phyloP scores from a whole-genome alignment of 2,888 invertebrate species.

The Mythimna albipuncta region DNA sequence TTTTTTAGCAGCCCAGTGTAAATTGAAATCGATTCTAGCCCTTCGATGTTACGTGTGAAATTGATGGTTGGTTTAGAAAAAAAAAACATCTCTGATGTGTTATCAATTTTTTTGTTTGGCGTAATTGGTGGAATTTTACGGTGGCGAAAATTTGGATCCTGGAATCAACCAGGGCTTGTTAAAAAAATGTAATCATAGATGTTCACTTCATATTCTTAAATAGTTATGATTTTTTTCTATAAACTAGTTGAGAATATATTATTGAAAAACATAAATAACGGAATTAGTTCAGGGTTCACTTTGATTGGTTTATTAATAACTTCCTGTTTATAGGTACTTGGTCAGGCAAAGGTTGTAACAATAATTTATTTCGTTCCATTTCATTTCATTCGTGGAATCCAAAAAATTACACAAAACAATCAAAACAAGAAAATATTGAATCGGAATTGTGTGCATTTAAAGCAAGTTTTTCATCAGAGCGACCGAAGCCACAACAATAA shows the following conservation, averaged over 20 bases:
- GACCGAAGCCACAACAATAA: conserved; percentile 75
- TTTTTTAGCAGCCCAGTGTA: conserved; percentile 78
- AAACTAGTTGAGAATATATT: background rate
- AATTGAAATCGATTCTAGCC: conserved; percentile 86
- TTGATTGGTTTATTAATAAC: conserved; percentile 8
- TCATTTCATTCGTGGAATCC: conserved; percentile 60
- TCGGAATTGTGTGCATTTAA: conserved; percentile 72
- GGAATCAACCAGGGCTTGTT: background rate
- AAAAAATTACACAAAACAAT: conserved; percentile 64
- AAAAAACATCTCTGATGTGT: conserved; percentile 57
- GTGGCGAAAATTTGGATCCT: conserved; percentile 21
- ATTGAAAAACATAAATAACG: background rate
- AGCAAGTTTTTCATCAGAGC: conserved; percentile 70
- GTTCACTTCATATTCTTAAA: background rate
- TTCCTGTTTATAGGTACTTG: conserved; percentile 1
- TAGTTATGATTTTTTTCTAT: background rate
- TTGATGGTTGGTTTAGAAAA: conserved; percentile 69
- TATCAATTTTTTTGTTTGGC: conserved; percentile 56
- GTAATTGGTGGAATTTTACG: conserved; percentile 19
- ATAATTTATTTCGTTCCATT: conserved; percentile 56
- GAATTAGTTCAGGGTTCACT: background rate
- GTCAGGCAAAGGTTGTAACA: conserved; percentile 23
- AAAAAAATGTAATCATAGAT: background rate
- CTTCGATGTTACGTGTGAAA: conserved; percentile 77
- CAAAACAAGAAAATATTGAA: conserved; percentile 65